Base-by-base conservation (phyloP, 2,113 vertebrate species). In the rat (Rattus norvegicus) region DNA sequence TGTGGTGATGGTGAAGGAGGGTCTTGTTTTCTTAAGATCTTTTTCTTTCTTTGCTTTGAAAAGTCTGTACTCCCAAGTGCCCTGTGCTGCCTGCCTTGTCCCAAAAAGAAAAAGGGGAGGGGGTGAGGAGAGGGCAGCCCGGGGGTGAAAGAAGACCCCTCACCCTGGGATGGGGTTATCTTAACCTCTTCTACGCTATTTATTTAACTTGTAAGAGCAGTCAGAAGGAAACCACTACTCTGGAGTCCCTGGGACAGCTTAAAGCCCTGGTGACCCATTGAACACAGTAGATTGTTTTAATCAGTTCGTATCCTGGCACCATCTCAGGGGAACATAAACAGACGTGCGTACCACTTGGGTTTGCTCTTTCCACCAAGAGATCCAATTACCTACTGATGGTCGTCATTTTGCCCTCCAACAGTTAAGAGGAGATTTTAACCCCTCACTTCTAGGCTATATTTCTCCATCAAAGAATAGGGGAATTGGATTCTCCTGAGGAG, bases 131-230 rank as follows among this genome's bases (percentile, higher is more conserved):
- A 19, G 69, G 49, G 83, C 93, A 87, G 65, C 88, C 63, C 92
- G n/a, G 39, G 67, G 85, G 85, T 92, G 95, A 96, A 97, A 97
- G 96, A 91, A 89, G 91, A 95, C 93, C 73, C 95, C 89, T 95
- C 61, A 52, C 92, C 89, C 88, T 43, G n/a, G 17, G 33, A 83
- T 63, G 54, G 86, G 91, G 95, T 97, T 96, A 97, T 97, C 95
- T 91, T 97, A 98, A 98, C 95, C 97, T 97, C 95, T 92, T 97
- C 89, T 95, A 63, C 1, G 33, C 81, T 97, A 95, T 97, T 97
- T 97, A 96, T 96, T 97, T 97, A 97, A 97, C 95, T 97, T 91
- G 86, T 97, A 91, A 95, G 95, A 73, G 79, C 79, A 95, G 88
- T 61, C 92, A 92, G 73, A 94, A 96, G 89, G 91, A 97, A 96